These are phyloP conservation scores for Yponomeuta plumbellus DNA, from an alignment of 2,888 invertebrate species.

Conservation along the genomic window DNA sequence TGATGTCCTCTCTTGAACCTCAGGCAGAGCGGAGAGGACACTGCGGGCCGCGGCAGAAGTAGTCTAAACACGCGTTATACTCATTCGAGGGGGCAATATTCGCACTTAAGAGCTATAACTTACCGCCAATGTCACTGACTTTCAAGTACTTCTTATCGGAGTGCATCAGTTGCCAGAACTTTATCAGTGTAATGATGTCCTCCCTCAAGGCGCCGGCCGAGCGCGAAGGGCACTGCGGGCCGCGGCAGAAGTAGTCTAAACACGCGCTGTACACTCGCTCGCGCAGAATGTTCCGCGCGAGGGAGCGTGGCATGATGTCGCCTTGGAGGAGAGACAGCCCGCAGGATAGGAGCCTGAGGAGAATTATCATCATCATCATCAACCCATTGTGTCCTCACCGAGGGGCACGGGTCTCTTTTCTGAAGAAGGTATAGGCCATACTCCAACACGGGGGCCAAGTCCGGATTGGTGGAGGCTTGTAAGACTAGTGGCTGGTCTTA, in stretches of 20 bases:
- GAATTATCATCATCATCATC: no score
- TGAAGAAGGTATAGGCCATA: no score
- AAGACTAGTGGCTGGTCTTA: no score
- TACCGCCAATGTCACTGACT: constrained; percentile 87
- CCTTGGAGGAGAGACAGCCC: constrained; percentile 96
- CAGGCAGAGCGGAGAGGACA: constrained; percentile 89
- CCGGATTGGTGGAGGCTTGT: no score
- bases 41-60: constrained; percentile 93
- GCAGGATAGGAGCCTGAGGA: constrained; percentile 86
- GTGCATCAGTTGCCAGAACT: constrained; percentile 98
- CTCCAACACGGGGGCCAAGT: no score
- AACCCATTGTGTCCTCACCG: no score
- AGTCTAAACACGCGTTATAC: constrained; percentile 90
- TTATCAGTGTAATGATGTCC: constrained; percentile 90
- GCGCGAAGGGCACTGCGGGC: constrained; percentile 92
- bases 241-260: constrained; percentile 96
- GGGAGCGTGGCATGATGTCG: constrained; percentile 88
- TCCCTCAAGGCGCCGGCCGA: constrained; percentile 86
- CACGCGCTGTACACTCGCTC: constrained; percentile 97
- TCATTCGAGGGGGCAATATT: constrained; percentile 32
- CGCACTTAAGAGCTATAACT: constrained; percentile 26
- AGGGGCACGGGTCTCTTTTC: no score
- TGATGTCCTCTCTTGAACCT: constrained; percentile 91
- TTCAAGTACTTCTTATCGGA: constrained; percentile 94
- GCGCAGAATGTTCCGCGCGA: constrained; percentile 93